Evolutionary conservation across 2,113 vertebrate genomes (phyloP), one percentile per base, ranked within the genome.

Genomic region (Bujurquina vittata): DNA sequence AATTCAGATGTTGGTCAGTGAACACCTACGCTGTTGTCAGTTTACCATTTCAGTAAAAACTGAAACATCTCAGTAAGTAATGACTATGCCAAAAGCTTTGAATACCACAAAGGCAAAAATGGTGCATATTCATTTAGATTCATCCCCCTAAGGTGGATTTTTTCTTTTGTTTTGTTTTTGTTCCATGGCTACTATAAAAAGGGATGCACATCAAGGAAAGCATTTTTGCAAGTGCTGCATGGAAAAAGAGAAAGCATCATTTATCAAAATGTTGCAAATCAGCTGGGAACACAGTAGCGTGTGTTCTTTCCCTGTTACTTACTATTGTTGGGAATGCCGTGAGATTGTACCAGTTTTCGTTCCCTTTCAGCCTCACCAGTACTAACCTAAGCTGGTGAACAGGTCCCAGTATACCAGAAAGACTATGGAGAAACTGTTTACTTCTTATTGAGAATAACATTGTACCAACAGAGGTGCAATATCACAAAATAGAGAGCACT

Each of bases 261-360:
- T 52, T 52, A 7, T 72, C 23, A 72, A 52, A 72, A 31, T 52
- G 17, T 52, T 31, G 0, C 0, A 2, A 6, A 3, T 29, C 17
- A 72, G 17, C 29, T 52, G 11, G 0, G 15, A 69, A 52, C 10
- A 20, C 2, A 26, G 17, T 2, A 20, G 43, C 20, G 17, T 49
- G 9, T 6, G 17, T 31, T 52, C 7, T 69, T 26, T 23, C 15
- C 43, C 43, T 52, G 12, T 52, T 31, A 52, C 23, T 67, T 69
- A 69, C 26, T 69, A 40, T 14, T 49, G 22, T 11, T 26, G 1
- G 40, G 0, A 49, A 1, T 0, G 5, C 40, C 22, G 12, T 69
- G 23, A 49, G 0, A 40, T 23, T 2, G 63, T 69, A 67, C 63
- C 4, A 31, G 20, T 26, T 31, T 20, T 31, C 22, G 11, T 52